Percentiles rank a stretch among this genome's conserved stretches.
Conservation (phyloP, 2,113 vertebrate species). For the Xenopus tropicalis region DNA sequence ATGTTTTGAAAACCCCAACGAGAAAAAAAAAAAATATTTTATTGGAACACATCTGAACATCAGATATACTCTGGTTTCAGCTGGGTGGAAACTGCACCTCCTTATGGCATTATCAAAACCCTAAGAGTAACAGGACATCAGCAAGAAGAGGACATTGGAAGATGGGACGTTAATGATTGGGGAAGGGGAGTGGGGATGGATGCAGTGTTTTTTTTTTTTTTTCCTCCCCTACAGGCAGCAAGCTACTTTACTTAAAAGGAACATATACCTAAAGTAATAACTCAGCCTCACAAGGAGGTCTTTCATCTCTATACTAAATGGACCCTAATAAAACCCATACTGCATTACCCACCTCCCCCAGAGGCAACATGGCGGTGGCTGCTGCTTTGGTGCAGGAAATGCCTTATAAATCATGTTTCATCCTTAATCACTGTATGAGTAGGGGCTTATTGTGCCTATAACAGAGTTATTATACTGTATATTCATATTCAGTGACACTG, state of each 20-base stretch:
- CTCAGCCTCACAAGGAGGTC: too few species aligned
- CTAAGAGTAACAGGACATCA: slow-evolving; percentile 65
- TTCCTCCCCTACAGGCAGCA: slow-evolving; percentile 26
- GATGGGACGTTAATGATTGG: neutral
- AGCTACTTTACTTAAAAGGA: slow-evolving; percentile 5
- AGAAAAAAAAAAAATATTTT: slow-evolving; percentile 76
- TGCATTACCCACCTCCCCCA: too few species aligned
- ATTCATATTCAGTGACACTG: too few species aligned
- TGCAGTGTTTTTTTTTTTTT: slow-evolving; percentile 15
- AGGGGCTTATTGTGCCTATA: too few species aligned
- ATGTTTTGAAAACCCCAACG: slow-evolving; percentile 46
- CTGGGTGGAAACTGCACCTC: slow-evolving; percentile 86
- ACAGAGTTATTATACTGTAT: too few species aligned
- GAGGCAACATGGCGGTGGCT: too few species aligned
- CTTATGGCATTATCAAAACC: slow-evolving; percentile 74
- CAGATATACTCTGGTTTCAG: slow-evolving; percentile 85
- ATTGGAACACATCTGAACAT: slow-evolving; percentile 91
- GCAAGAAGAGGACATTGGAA: slow-evolving; percentile 32
- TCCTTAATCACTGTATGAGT: too few species aligned
- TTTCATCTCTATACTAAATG: too few species aligned
- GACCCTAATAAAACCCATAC: too few species aligned
- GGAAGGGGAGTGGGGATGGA: neutral
- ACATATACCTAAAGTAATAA: too few species aligned
- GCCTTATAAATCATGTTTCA: too few species aligned
- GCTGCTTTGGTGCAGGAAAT: too few species aligned